Percentiles rank a stretch among this genome's conserved stretches.
phyloP scores from a whole-genome alignment of 2,888 invertebrate species.

The Octonoba sinensis region DNA sequence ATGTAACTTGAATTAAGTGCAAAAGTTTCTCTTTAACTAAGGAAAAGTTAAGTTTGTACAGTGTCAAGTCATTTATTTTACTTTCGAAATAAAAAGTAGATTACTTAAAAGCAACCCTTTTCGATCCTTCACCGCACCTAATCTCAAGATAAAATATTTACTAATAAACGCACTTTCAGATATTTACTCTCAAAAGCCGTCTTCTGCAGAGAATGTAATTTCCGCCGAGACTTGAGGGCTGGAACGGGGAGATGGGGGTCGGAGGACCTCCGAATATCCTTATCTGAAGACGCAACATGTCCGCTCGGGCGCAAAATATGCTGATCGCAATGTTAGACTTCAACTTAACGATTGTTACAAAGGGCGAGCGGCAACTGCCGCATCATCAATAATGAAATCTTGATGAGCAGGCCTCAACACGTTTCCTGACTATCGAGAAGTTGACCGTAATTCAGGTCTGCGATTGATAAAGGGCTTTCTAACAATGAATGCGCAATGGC shows the following conservation, averaged over 20 bases:
- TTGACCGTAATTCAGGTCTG: no score
- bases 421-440: no score
- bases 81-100: no score
- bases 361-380: slow-evolving; percentile 14
- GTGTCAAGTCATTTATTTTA: no score
- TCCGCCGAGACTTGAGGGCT: neutral
- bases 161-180: slow-evolving; percentile 16
- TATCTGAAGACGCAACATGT: no score
- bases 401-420: slow-evolving; percentile 10
- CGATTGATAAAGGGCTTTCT: no score
- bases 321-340: slow-evolving; percentile 9
- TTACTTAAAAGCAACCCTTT: no score
- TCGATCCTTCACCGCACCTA: no score
- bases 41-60: no score
- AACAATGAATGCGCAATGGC: no score
- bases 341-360: neutral
- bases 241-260: slow-evolving; percentile 10
- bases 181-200: slow-evolving; percentile 20
- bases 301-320: slow-evolving; percentile 7
- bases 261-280: neutral
- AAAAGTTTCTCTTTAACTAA: no score
- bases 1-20: no score
- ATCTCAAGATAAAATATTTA: slow-evolving; percentile 23
- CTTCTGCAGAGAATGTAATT: slow-evolving; percentile 22
- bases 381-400: slow-evolving; percentile 40